Evolutionary conservation across 2,888 invertebrate genomes (phyloP), one percentile per base, ranked within the genome.

Genomic region (Pegoplata infirma): DNA sequence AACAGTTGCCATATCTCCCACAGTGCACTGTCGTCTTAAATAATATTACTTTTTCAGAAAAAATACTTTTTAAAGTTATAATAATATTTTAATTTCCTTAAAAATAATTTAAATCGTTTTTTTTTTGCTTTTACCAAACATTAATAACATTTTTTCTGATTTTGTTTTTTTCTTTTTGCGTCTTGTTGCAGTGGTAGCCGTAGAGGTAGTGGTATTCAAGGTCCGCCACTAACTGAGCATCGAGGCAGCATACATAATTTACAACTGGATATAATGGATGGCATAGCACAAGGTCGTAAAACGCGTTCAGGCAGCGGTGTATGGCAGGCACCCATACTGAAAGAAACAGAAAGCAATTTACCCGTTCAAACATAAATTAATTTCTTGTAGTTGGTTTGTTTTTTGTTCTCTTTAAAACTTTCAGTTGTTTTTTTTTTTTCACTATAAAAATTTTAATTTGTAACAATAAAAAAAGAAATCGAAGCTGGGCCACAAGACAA

Each of bases 241-340:
- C 89, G 92, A 56, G 95, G 95, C 76, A 95, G 95, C 88, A 92
- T 94, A 61, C 96, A 96, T 88, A 96, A 96, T 86, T 91, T 96
- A 36, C 95, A 96, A 86, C 90, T 96, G 84, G 96, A 96, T 87
- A 96, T 96, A 82, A 96, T 96, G 96, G 96, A 96, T 85, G 95
- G 96, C 83, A 96, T 96, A 83, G 94, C 94, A 21, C 93, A 94
- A 84, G 93, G 94, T 21, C 92, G 95, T 76, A 96, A 96, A 91
- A 92, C 94, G 5, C 87, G 89, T 69, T 88, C 89, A 67, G 88
- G 89, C 69, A 89, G 89, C 21, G 93, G 95, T 72, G 93, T 96
- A 91, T 95, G 95, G 86, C 91, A 95, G 87, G 85, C 88, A 56
- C 92, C 95, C 86, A 83, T 88, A 28, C 82, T 88, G 67, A 84